Percentiles rank a stretch among this genome's conserved stretches.
phyloP scores from a whole-genome alignment of 2,888 invertebrate genomes.

The Melolontha melolontha region DNA sequence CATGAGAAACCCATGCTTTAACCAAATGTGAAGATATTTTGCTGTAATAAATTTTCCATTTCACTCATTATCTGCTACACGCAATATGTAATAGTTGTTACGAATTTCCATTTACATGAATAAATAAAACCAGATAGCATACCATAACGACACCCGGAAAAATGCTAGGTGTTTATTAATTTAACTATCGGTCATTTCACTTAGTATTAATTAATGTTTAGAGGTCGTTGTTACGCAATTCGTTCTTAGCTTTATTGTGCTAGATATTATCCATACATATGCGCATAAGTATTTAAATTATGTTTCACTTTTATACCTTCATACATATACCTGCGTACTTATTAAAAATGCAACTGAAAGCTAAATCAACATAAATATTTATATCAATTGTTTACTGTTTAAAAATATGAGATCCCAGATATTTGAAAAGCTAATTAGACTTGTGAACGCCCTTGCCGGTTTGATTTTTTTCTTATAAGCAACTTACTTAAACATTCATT shows the following conservation, averaged over 20 bases:
- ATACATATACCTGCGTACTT: not conserved
- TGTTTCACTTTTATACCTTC: not conserved
- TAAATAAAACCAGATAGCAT: not conserved
- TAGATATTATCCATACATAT: too few relatives aligned
- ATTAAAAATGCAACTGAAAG: slow-evolving; percentile 1
- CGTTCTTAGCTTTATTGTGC: slow-evolving; percentile 7
- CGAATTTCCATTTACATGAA: too few relatives aligned
- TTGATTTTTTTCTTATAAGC: too few relatives aligned
- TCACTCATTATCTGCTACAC: too few relatives aligned
- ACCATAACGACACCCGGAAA: not conserved
- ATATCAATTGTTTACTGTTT: slow-evolving; percentile 9
- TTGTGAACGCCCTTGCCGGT: too few relatives aligned
- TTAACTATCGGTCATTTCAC: slow-evolving; percentile 1
- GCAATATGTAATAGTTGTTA: too few relatives aligned
- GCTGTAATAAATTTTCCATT: too few relatives aligned
- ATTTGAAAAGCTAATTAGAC: too few relatives aligned
- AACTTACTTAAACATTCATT: too few relatives aligned
- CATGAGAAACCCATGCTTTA: too few relatives aligned
- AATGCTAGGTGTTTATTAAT: not conserved
- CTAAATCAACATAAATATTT: slow-evolving; percentile 10
- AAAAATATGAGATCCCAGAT: not conserved
- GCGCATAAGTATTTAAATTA: not conserved
- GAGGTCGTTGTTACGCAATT: slow-evolving; percentile 24
- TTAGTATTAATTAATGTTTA: slow-evolving; percentile 13
- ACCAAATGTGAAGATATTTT: too few relatives aligned